Conservation (phyloP, 2,113 vertebrate species). For the Tricholaema leucomelas region DNA sequence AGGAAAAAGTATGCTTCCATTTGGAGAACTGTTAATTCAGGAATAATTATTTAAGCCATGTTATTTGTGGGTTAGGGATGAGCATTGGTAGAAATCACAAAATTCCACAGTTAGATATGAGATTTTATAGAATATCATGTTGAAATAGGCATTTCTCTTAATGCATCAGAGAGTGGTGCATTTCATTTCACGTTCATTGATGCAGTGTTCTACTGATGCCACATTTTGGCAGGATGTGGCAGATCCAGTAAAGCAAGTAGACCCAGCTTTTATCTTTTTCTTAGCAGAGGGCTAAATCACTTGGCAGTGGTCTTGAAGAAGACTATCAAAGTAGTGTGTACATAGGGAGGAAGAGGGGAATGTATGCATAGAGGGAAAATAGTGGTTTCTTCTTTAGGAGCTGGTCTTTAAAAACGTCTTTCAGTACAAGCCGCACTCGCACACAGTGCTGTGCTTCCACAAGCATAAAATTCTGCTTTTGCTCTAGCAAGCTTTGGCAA, state of each 20-base stretch:
- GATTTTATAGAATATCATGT: not conserved
- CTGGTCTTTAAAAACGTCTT: not conserved
- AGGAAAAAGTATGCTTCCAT: not conserved
- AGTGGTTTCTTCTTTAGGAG: not conserved
- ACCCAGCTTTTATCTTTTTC: not conserved
- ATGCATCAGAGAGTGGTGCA: not conserved
- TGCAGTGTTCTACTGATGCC: not conserved
- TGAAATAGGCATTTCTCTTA: not conserved
- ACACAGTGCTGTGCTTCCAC: not conserved
- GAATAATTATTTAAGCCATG: not conserved
- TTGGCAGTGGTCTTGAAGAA: not conserved
- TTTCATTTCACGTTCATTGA: not conserved
- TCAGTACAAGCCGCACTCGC: not conserved
- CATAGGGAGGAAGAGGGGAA: not conserved
- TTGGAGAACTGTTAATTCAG: not conserved
- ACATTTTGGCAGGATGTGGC: not conserved
- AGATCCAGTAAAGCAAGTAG: not conserved
- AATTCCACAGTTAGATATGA: not conserved
- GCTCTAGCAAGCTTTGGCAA: not conserved
- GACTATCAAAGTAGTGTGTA: not conserved
- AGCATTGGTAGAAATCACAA: not conserved
- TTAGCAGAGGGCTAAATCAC: not conserved
- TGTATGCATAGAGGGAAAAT: not conserved
- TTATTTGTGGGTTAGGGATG: not conserved
- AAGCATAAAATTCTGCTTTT: not conserved